Evolutionary conservation across 1,140 invertebrate genomes (phyloP).

Genomic region (Eumeta japonica): DNA sequence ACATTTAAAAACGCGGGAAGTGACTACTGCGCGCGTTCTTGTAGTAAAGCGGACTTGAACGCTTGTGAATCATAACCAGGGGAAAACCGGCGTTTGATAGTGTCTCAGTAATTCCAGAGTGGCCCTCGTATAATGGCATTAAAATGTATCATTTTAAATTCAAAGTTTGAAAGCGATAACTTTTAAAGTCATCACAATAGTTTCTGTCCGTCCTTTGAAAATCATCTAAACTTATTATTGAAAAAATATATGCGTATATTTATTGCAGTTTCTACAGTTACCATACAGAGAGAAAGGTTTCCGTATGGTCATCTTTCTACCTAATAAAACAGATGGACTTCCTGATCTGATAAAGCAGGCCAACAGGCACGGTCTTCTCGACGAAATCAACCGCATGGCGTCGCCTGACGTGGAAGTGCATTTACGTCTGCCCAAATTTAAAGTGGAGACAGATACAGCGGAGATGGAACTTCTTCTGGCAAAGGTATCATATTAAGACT

Average conservation of each 20-base stretch:
- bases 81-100: no score
- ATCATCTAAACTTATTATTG: neutral
- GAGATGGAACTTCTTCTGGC: neutral
- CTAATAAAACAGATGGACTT: slow-evolving; percentile 23
- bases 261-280: slow-evolving; percentile 24
- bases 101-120: no score
- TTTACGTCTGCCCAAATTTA: slow-evolving; percentile 25
- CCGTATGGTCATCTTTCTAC: slow-evolving; percentile 26
- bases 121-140: no score
- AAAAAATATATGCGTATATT: no score
- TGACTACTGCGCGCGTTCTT: no score
- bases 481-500: neutral
- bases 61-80: no score
- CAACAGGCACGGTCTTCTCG: slow-evolving; percentile 16
- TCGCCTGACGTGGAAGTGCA: slow-evolving; percentile 11
- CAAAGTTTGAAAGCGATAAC: no score
- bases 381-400: slow-evolving; percentile 15
- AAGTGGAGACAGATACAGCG: slow-evolving; percentile 15
- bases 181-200: no score
- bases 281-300: slow-evolving; percentile 27
- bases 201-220: neutral
- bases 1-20: no score
- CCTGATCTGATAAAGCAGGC: slow-evolving; percentile 18
- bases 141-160: no score
- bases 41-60: no score